Conservation (phyloP, 1,140 invertebrate species). For the Drosophila ambigua region DNA sequence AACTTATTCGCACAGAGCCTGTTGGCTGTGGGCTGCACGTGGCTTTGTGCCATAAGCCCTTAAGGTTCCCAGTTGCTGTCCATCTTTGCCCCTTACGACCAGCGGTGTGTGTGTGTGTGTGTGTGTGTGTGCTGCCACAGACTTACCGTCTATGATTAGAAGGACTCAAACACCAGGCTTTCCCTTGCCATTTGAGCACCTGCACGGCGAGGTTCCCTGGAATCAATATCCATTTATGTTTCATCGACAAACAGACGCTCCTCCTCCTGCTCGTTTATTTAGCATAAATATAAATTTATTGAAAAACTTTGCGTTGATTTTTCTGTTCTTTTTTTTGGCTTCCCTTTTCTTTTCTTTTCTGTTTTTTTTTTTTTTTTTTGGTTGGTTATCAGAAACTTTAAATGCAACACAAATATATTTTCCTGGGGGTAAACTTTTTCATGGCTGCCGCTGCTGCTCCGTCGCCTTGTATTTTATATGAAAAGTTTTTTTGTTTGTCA, state of each 20-base stretch:
- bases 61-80: slow-evolving; percentile 31
- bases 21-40: slow-evolving; percentile 25
- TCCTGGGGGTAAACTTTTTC: background rate
- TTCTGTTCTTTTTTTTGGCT: background rate
- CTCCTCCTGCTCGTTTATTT: too few species aligned
- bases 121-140: slow-evolving; percentile 24
- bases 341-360: too few species aligned
- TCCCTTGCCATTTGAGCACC: slow-evolving; percentile 22
- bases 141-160: slow-evolving; percentile 61
- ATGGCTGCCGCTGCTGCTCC: background rate
- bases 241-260: background rate
- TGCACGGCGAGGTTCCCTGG: slow-evolving; percentile 1
- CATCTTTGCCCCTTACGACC: background rate
- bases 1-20: slow-evolving; percentile 64
- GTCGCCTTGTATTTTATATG: slow-evolving; percentile 41
- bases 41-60: slow-evolving; percentile 63
- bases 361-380: background rate
- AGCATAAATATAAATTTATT: too few species aligned
- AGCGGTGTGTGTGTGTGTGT: slow-evolving; percentile 8
- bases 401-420: slow-evolving; percentile 1
- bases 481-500: slow-evolving; percentile 51
- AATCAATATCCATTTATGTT: slow-evolving; percentile 52
- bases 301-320: too few species aligned
- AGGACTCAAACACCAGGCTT: slow-evolving; percentile 40
- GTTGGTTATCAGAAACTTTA: background rate